phyloP scores from a whole-genome alignment of 1,140 invertebrate species.

The Maconellicoccus hirsutus region DNA sequence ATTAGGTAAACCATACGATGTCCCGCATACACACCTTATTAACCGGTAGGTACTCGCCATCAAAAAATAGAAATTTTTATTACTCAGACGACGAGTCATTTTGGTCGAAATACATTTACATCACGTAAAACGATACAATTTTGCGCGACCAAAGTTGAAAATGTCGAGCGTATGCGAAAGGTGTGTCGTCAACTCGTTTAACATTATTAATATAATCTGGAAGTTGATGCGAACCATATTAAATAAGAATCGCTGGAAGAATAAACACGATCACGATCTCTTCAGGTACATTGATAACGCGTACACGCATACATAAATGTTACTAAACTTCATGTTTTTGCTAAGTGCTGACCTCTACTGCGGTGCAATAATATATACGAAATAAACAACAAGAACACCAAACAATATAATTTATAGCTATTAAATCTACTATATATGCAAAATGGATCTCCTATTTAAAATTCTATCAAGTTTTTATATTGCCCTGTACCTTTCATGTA shows the following conservation, averaged over 20 bases:
- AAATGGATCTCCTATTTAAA: slow-evolving; percentile 16
- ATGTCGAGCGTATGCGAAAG: slow-evolving; percentile 7
- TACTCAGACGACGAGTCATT: too few species aligned
- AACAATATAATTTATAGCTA: slow-evolving; percentile 15
- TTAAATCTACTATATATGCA: slow-evolving; percentile 17
- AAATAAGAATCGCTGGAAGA: slow-evolving; percentile 9
- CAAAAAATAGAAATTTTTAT: too few species aligned
- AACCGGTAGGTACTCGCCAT: too few species aligned
- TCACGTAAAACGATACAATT: too few species aligned
- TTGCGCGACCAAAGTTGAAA: neutral
- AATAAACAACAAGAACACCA: neutral
- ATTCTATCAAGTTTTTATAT: slow-evolving; percentile 14
- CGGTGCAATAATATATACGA: slow-evolving; percentile 8
- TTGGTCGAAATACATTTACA: too few species aligned
- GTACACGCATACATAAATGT: slow-evolving; percentile 8
- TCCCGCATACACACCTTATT: too few species aligned
- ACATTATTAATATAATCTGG: slow-evolving; percentile 20
- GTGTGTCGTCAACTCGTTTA: slow-evolving; percentile 4
- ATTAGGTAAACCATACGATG: too few species aligned
- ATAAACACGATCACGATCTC: slow-evolving; percentile 14
- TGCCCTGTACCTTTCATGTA: neutral
- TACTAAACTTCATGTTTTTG: slow-evolving; percentile 16
- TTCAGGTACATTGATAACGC: neutral
- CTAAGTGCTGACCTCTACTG: slow-evolving; percentile 18
- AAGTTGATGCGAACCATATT: slow-evolving; percentile 6